Evolutionary conservation across 2,888 invertebrate species (phyloP).

Genomic region (Caenorhabditis japonica): DNA sequence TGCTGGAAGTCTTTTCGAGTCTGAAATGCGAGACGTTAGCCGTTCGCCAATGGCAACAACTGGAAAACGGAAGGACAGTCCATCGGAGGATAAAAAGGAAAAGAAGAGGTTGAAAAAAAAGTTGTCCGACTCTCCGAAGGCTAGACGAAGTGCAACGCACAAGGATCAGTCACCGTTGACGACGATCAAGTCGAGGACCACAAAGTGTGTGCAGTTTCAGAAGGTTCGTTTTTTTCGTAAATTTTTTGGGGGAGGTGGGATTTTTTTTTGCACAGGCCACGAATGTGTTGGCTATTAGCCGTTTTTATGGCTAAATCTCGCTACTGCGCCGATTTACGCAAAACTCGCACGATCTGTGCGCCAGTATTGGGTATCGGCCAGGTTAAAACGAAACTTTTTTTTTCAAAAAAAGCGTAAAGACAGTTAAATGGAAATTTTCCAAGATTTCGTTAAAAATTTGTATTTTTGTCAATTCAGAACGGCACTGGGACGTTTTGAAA

Average conservation of each 20-base stretch:
- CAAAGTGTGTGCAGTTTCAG: constrained; percentile 53
- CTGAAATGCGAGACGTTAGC: neutral
- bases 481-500: too few relatives aligned
- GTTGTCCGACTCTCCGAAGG: constrained; percentile 45
- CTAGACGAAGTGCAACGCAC: constrained; percentile 2
- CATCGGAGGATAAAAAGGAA: constrained; percentile 56
- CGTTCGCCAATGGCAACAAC: constrained; percentile 13
- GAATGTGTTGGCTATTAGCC: too few relatives aligned
- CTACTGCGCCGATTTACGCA: too few relatives aligned
- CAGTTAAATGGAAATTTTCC: too few relatives aligned
- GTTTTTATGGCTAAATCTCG: neutral
- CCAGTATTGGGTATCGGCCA: too few relatives aligned
- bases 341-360: too few relatives aligned
- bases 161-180: constrained; percentile 37
- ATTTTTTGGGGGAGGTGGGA: too few relatives aligned
- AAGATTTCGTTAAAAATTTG: too few relatives aligned
- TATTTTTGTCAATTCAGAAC: too few relatives aligned
- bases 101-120: constrained; percentile 55
- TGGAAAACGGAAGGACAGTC: constrained; percentile 46
- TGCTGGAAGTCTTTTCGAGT: constrained; percentile 27
- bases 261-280: too few relatives aligned
- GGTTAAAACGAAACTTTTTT: too few relatives aligned
- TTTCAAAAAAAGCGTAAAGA: too few relatives aligned
- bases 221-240: constrained; percentile 9
- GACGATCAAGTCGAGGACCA: constrained; percentile 41